Percentiles rank a stretch among this genome's conserved stretches.
Evolutionary conservation across 2,797 vertebrate genomes (phyloP).

Genomic region (Cebuella pygmaea): DNA sequence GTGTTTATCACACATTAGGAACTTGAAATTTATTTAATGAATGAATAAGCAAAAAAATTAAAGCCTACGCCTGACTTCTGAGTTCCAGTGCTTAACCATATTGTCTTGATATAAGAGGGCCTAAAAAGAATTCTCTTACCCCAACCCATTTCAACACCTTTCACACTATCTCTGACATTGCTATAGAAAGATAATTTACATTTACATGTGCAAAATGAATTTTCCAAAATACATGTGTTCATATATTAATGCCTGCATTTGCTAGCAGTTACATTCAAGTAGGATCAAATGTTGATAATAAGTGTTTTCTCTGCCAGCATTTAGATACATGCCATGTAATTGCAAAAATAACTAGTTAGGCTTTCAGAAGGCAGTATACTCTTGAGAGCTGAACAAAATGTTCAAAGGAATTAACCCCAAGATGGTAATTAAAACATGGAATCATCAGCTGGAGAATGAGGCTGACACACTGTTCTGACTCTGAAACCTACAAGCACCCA

Average conservation of each 20-base stretch:
- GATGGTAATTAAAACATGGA: constrained; percentile 68
- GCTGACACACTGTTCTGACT: constrained; percentile 51
- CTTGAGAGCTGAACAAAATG: constrained; percentile 67
- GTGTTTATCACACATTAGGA: neutral
- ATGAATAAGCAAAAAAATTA: constrained; percentile 20
- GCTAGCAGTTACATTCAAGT: constrained; percentile 58
- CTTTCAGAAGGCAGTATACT: constrained; percentile 60
- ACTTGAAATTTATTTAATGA: constrained; percentile 13
- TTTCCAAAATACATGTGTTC: constrained; percentile 40
- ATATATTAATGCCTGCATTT: constrained; percentile 59
- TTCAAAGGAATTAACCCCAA: constrained; percentile 67
- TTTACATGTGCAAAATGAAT: constrained; percentile 36
- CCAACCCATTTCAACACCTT: neutral
- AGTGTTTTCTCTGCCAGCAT: constrained; percentile 71
- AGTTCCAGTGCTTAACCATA: neutral
- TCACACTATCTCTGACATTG: constrained; percentile 26
- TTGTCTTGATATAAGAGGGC: constrained; percentile 11
- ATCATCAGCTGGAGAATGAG: constrained; percentile 48
- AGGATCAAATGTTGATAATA: constrained; percentile 74
- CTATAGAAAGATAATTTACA: neutral
- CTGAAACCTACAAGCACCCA: constrained; percentile 11
- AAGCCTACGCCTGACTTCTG: neutral
- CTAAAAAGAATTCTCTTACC: neutral
- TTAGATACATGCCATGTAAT: constrained; percentile 75
- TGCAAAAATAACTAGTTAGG: constrained; percentile 77